These are phyloP conservation scores for Setophaga coronata DNA, from an alignment of 2,113 vertebrate species.

Conservation along the genomic window DNA sequence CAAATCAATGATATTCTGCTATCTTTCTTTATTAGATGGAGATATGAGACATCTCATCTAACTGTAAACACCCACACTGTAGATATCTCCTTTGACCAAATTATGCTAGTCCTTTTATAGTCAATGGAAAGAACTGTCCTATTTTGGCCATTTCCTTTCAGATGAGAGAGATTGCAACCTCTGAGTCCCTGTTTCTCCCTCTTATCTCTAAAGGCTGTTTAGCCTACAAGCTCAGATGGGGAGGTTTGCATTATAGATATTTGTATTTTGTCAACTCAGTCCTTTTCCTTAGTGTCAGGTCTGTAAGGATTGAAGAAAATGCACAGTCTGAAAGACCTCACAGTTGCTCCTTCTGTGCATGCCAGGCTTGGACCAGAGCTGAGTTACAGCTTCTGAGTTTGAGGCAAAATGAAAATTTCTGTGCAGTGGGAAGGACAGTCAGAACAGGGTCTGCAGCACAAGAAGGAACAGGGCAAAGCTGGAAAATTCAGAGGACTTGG, in stretches of 20 bases:
- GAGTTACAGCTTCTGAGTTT: not conserved
- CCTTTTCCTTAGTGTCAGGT: not conserved
- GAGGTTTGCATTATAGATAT: not conserved
- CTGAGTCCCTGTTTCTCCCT: not conserved
- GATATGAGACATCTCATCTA: not conserved
- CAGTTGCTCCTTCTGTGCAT: not conserved
- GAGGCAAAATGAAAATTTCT: not conserved
- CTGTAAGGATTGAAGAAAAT: not conserved
- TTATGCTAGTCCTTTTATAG: not conserved
- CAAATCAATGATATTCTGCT: not conserved
- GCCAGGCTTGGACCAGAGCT: not conserved
- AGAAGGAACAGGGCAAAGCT: not conserved
- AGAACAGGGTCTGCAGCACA: not conserved
- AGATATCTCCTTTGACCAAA: not conserved
- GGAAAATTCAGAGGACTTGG: not conserved
- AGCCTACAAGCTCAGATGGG: not conserved
- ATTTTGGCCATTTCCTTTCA: not conserved
- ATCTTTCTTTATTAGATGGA: not conserved
- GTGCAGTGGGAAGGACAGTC: not conserved
- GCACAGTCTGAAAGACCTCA: not conserved
- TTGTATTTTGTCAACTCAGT: not conserved
- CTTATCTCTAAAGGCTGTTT: not conserved
- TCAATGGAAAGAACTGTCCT: not conserved
- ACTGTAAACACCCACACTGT: not conserved
- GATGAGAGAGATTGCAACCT: not conserved